Evolutionary conservation across 2,888 invertebrate species (phyloP), one percentile per base, ranked within the genome.

Genomic region (Trypoxylon attenuatum): DNA sequence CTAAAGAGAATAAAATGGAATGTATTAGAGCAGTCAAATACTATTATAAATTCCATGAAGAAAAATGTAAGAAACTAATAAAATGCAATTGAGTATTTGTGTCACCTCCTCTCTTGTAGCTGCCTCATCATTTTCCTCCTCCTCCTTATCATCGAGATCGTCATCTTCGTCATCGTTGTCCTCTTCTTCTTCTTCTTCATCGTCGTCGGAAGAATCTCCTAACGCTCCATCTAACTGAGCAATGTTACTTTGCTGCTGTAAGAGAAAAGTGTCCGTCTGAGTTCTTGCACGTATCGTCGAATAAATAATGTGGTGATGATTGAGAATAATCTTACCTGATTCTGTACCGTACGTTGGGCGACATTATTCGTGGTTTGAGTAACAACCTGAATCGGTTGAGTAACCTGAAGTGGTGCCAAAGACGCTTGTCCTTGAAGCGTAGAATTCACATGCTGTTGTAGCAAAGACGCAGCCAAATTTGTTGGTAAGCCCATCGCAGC

Each of bases 381-480:
- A 10, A 84, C 80, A 52, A 85, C 79, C 52, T 84, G 82, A 46
- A 82, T 57, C 27, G 82, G 79, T 53, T 84, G 83, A 67, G 72
- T 78, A 25, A 86, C 82, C 69, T 85, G 86, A 29, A 84, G 79
- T 4, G 84, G 82, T 15, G 84, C 67, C 16, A 87, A 70, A 63
- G 89, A 87, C 52, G 88, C 88, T 72, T 89, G 89, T 61, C 88
- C 90, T 65, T 89, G 92, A 60, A 94, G 87, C 10, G 94, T 94
- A 10, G 94, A 93, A 85, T 95, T 95, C 0, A 96, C 95, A 87
- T 96, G 96, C 83, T 95, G 94, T 81, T 96, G 96, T n/a, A 96
- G 88, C 65, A 96, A 89, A 1, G 94, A 92, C 0, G 95, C 93
- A 19, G 96, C 96, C 80, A 95, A 87, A 18, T 92, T 91, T 65